Base-by-base conservation (phyloP, 2,797 vertebrate species). In the Liasis olivaceus region DNA sequence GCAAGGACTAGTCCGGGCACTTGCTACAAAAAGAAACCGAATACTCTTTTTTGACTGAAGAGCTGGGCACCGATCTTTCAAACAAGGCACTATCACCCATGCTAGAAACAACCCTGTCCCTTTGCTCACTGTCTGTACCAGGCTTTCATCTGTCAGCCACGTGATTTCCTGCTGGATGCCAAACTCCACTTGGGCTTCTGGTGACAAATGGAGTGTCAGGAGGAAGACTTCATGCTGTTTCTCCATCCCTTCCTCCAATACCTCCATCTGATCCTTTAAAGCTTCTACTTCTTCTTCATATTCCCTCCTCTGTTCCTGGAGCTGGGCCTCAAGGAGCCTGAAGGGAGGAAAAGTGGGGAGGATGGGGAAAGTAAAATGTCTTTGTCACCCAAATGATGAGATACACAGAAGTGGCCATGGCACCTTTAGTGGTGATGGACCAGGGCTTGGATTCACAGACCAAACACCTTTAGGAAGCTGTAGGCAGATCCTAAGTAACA, bases 121-220 rank as follows among this genome's bases (percentile, higher is more conserved):
- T 90, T 26, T 69, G 14, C 26, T 1, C 0, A 54, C 11, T 0
- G 1, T 62, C 98, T 98, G 9, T 97, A 99, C 99, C 98, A 99
- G 98, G 95, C 99, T 99, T 96, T 99, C 99, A 14, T 98, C 98
- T 95, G 99, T 99, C 93, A 99, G 98, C 9, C 99, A 98, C 0
- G 98, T 99, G 93, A 99, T 98, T 97, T 99, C 99, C 94, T 98
- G 98, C 96, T 99, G 98, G 89, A 99, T 26, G 1, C 98, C 99
- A 59, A 98, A 98, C 90, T 99, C 99, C 96, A 99, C 98, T 95
- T 98, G 98, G 4, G 97, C 98, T 93, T 99, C 99, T 0, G 99
- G 99, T 0, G 99, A 98, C 5, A 99, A 97, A 0, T 98, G 97
- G 59, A 98, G 95, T 0, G 97, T 98, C 96, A 99, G 98, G 97